These are phyloP conservation scores for Melanophora roralis DNA, from an alignment of 2,888 invertebrate genomes.

Conservation along the genomic window DNA sequence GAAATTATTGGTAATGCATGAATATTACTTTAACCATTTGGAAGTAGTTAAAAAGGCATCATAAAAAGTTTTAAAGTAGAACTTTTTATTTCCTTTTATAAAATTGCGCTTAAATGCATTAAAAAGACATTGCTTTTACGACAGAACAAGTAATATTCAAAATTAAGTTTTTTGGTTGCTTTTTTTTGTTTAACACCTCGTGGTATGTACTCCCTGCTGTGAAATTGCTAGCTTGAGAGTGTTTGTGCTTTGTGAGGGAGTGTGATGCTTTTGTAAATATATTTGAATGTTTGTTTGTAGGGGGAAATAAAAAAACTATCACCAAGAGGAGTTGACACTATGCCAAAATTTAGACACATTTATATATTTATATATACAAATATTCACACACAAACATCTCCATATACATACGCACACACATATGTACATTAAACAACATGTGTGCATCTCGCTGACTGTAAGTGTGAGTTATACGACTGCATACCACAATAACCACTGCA, in stretches of 20 bases:
- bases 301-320: conserved; percentile 33
- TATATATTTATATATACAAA: neutral
- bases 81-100: neutral
- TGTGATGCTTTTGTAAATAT: conserved; percentile 10
- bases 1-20: conserved; percentile 7
- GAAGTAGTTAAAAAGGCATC: conserved; percentile 21
- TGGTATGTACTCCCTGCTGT: conserved; percentile 14
- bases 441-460: neutral
- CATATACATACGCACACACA: neutral
- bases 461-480: conserved; percentile 37
- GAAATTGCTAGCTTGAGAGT: conserved; percentile 2
- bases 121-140: conserved; percentile 52
- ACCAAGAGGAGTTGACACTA: conserved; percentile 55
- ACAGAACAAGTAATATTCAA: conserved; percentile 39
- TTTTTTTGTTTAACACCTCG: conserved; percentile 8
- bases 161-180: conserved; percentile 24
- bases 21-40: conserved; percentile 40
- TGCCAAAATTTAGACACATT: conserved; percentile 52
- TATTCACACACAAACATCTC: neutral
- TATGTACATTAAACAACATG: neutral
- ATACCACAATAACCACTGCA: conserved; percentile 57
- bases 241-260: neutral
- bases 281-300: conserved; percentile 36
- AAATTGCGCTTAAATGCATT: conserved; percentile 31
- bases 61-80: conserved; percentile 12